Evolutionary conservation across 2,888 invertebrate genomes (phyloP), one percentile per base, ranked within the genome.

Genomic region (Pristionchus japonicus): DNA sequence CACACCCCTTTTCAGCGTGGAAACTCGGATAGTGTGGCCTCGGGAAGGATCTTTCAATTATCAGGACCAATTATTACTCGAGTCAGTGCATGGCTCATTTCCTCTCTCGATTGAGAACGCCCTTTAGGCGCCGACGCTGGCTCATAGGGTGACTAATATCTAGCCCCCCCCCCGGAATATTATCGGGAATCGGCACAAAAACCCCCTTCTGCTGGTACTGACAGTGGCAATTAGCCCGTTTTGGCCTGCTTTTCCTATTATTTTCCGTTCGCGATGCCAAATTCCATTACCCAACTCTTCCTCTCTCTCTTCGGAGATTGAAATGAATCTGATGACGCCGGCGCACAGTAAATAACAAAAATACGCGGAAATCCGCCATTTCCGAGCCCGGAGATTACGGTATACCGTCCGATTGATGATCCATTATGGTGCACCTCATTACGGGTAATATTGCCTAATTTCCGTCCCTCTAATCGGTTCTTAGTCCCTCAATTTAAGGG

Each of bases 251-350:
- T 4, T 34, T 34, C 13, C 34, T 67, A n/a, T n/a, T n/a, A n/a
- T n/a, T 31, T 31, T 9, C 23, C 64, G 17, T 20, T 61, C 74
- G 17, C 74, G 37, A 40, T 74, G 27, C 77, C 47, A 77, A 77
- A 77, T 77, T 77, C 77, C 77, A 77, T 77, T 77, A 77, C 77
- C 77, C 77, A 77, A 77, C 77, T 77, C 77, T 77, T 77, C 77
- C 77, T 47, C 77, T 77, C 27, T 70, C 70, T 70, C 74, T 43
- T 31, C 70, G 70, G 47, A 43, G 77, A 77, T 43, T 77, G 77
- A 77, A 77, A 77, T 77, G 77, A 77, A 77, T 77, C 77, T 9
- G 77, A 77, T 77, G 77, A 77, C 77, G 77, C 4, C n/a, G 2
- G 3, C 43, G 20, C 27, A n/a, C 43, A 43, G 77, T 43, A 77